These are phyloP conservation scores for Oophaga pumilio DNA, from an alignment of 2,113 vertebrate genomes.

Conservation along the genomic window DNA sequence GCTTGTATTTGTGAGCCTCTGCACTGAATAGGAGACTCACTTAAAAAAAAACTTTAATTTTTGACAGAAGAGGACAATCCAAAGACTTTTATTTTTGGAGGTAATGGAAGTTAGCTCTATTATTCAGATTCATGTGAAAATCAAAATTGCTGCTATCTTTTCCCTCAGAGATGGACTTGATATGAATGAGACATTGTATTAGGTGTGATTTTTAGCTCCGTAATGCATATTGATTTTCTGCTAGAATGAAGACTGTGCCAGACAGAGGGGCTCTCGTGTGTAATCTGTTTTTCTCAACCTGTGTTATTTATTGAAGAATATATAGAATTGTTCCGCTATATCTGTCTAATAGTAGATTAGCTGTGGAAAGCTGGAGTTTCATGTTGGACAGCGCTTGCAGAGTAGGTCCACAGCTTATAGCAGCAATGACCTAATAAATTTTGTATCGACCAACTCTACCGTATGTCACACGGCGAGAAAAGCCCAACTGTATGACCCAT, in stretches of 20 bases:
- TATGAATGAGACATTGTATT: conserved; percentile 20
- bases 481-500: not conserved
- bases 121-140: not conserved
- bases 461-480: not conserved
- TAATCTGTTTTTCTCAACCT: not conserved
- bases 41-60: too few species aligned
- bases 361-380: not conserved
- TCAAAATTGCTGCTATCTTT: not conserved
- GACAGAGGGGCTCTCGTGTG: not conserved
- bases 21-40: too few species aligned
- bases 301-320: conserved; percentile 5
- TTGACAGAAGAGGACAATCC: not conserved
- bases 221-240: conserved; percentile 51
- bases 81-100: not conserved
- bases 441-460: not conserved
- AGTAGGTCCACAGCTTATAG: not conserved
- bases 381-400: not conserved
- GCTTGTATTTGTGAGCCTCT: too few species aligned
- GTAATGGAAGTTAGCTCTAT: not conserved
- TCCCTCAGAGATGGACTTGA: not conserved
- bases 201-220: conserved; percentile 20
- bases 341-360: not conserved
- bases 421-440: not conserved
- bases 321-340: not conserved
- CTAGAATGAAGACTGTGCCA: conserved; percentile 12